Base-by-base conservation (phyloP, 2,797 vertebrate species). In the Myotis pilosus region DNA sequence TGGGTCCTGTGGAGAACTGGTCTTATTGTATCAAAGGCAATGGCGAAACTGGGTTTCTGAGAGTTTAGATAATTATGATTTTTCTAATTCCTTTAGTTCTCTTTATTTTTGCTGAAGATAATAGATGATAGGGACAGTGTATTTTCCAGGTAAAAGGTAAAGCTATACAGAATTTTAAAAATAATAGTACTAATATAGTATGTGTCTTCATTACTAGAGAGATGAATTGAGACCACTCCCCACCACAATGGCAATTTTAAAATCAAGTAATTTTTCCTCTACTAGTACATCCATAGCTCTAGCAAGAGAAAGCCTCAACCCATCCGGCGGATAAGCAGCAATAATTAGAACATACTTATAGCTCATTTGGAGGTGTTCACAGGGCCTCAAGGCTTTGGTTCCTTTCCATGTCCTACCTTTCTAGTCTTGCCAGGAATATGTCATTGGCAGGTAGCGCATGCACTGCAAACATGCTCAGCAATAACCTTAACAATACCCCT, bases 81-180 rank as follows among this genome's bases (percentile, higher is more conserved):
- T 57, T 84, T 74, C 5, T 2, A 64, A 78, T 89, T 78, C 55
- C 36, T 79, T 85, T 79, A 49, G 55, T 85, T 95, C 53, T 78
- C 62, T 78, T 76, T 71, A 88, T 88, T 88, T 88, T 64, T 89
- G 36, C 55, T 64, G 71, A 88, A 53, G 28, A 68, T 41, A 81
- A 19, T 25, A 15, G 22, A 68, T 75, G 33, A 83, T 69, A 76
- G 33, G 49, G 41, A 82, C n/a, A 69, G 51, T 91, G 33, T 69
- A n/a, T 68, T 91, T 87, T 69, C 28, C 33, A 60, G 60, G 20
- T 51, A 76, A 78, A 51, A 89, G 28, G 41, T 74, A 76, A 83
- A 90, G 17, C 16, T 82, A 60, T 47, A 74, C 41, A 82, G 25
- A 88, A 55, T 22, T 74, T 47, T 10, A 9, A 57, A 16, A 84